phyloP scores from a whole-genome alignment of 2,113 vertebrate genomes.

The Scatophagus argus region DNA sequence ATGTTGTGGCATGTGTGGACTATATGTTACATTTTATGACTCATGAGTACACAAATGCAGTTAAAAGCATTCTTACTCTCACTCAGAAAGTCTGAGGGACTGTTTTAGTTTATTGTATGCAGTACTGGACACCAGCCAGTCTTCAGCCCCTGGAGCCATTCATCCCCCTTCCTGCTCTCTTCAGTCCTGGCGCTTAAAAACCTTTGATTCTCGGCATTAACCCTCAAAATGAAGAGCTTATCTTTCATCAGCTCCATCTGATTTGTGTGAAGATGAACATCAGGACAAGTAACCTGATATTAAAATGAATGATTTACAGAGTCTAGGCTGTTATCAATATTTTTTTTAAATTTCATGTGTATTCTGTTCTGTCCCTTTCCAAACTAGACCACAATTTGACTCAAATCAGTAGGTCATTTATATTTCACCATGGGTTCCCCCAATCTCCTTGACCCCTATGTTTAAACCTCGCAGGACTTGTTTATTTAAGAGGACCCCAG shows the following conservation, averaged over 20 bases:
- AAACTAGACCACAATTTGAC: constrained; percentile 28
- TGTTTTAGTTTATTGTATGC: constrained; percentile 52
- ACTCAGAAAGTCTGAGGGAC: constrained; percentile 25
- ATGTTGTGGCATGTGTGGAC: not conserved
- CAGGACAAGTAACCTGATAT: constrained; percentile 10
- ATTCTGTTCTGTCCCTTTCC: not conserved
- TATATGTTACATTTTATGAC: not conserved
- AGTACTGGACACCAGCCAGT: constrained; percentile 38
- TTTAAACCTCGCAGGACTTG: constrained; percentile 66
- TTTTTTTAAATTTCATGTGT: not conserved
- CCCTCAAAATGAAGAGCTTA: constrained; percentile 41
- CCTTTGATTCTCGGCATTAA: constrained; percentile 37
- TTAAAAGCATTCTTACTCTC: constrained; percentile 2
- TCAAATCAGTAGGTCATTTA: constrained; percentile 39
- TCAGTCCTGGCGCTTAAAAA: constrained; percentile 33
- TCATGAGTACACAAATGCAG: not conserved
- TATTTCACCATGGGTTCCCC: constrained; percentile 52
- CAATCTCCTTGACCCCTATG: constrained; percentile 46
- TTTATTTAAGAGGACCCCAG: constrained; percentile 56
- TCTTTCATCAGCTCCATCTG: constrained; percentile 50
- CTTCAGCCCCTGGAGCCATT: constrained; percentile 38
- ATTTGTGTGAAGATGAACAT: constrained; percentile 46
- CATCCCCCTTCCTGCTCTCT: constrained; percentile 33
- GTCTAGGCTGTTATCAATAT: constrained; percentile 1
- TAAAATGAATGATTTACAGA: constrained; percentile 1